Conservation (phyloP, 2,888 invertebrate genomes). For the Tribolium freemani region DNA sequence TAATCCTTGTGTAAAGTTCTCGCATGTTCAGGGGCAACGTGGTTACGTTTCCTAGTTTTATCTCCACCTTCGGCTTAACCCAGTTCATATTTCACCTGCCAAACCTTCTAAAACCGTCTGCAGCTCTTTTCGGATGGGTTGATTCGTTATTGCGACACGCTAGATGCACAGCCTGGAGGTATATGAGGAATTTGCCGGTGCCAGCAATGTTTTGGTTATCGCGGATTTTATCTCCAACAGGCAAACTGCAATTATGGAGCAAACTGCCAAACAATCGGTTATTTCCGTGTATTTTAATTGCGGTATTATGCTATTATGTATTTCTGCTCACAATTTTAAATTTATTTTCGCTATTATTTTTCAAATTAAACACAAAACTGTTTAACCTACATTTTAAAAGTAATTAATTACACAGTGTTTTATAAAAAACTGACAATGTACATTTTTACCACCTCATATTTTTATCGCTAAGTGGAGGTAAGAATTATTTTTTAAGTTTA, state of each 20-base stretch:
- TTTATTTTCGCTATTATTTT: too few species aligned
- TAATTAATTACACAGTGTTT: too few species aligned
- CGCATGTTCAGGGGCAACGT: conserved; percentile 4
- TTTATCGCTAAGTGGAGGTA: too few species aligned
- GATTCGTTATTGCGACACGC: conserved; percentile 24
- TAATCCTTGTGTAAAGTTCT: not conserved
- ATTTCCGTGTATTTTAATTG: too few species aligned
- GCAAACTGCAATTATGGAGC: not conserved
- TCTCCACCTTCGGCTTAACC: conserved; percentile 8
- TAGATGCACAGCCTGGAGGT: conserved; percentile 11
- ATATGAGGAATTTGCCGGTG: not conserved
- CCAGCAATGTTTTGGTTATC: not conserved
- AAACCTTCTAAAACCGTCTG: conserved; percentile 29
- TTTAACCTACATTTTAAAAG: too few species aligned
- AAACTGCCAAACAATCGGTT: not conserved
- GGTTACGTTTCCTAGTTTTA: not conserved
- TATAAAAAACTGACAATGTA: too few species aligned
- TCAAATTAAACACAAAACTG: too few species aligned
- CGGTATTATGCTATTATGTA: too few species aligned
- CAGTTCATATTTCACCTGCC: conserved; percentile 34
- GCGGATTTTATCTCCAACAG: not conserved
- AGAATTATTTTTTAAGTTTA: too few species aligned
- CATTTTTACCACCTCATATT: too few species aligned
- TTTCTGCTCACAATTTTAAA: too few species aligned
- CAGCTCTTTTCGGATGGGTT: conserved; percentile 28